phyloP scores from a whole-genome alignment of 2,888 invertebrate genomes.

The Euphydryas editha region DNA sequence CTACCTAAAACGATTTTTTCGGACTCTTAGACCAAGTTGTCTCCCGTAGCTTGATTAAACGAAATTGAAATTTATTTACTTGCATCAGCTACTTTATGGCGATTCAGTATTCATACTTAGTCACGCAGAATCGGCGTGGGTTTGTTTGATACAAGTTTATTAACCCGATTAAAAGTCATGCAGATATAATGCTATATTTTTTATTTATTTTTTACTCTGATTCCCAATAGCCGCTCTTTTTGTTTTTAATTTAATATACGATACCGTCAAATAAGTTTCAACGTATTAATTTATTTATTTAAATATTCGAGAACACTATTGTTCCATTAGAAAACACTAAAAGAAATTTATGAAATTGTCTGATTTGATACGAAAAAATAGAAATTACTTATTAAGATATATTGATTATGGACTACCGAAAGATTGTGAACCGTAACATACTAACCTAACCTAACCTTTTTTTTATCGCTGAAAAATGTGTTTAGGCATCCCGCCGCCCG shows the following conservation, averaged over 20 bases:
- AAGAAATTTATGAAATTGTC: no score
- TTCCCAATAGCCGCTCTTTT: constrained; percentile 15
- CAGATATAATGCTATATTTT: constrained; percentile 15
- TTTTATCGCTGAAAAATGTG: no score
- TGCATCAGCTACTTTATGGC: constrained; percentile 17
- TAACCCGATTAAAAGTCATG: constrained; percentile 24
- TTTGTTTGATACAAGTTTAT: constrained; percentile 34
- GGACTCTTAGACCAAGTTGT: no score
- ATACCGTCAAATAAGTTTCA: constrained; percentile 13
- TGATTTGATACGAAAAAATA: no score
- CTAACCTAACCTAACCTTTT: no score
- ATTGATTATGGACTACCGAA: no score
- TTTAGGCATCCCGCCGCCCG: no score
- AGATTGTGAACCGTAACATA: no score
- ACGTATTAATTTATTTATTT: neutral
- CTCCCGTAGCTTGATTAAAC: neutral
- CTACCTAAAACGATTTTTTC: no score
- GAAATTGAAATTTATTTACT: constrained; percentile 9
- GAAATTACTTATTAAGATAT: no score
- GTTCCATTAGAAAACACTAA: no score
- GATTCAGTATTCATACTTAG: constrained; percentile 34
- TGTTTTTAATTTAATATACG: constrained; percentile 7
- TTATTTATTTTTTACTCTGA: constrained; percentile 14
- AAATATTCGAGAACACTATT: no score
- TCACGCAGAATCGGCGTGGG: constrained; percentile 32